Evolutionary conservation across 2,888 invertebrate genomes (phyloP), one percentile per base, ranked within the genome.

Genomic region (Onchidella celtica): DNA sequence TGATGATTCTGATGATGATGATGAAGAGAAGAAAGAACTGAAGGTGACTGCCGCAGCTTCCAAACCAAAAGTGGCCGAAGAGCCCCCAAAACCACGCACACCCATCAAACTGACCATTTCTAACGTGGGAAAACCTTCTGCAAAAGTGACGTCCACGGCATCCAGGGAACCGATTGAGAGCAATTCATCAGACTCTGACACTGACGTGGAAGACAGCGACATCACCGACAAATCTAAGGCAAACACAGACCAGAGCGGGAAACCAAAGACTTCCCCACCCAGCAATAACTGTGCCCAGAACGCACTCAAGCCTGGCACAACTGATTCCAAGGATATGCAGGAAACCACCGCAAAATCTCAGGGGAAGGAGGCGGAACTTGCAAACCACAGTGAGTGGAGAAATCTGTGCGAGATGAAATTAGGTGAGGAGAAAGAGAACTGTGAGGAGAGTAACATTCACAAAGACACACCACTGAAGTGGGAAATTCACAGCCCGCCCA

Each of bases 81-180:
- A 79, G 38, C 55, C 79, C 32, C 73, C 32, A 1, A 81, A 81
- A 59, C 32, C 76, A 2, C 34, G 81, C 40, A 81, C 76, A 27
- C 81, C 81, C 21, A 81, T 81, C 55, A 81, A 81, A 55, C 81
- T 81, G 47, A 81, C 81, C n/a, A 81, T 81, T 47, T 81, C 81
- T 0, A 81, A 81, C 55, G 76, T 81, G 11, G 81, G 81, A 14
- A 81, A 81, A 57, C 81, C 81, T 11, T 81, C 81, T 29, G 81
- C 81, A 14, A 81, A 81, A 63, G 81, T 81, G 34, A 81, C 76
- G 1, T 76, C 81, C 3, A 69, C 81, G n/a, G 66, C 81, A 0
- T 70, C 81, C 14, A 4, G 76, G 9, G 81, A 81, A 29, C n/a
- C 70, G 47, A 68, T 81, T 27, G 74, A 74, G 14, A 81, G 81